Conservation (phyloP, 37 sponge, comb jelly and placozoan species). For the Cladorhizidae sp. region DNA sequence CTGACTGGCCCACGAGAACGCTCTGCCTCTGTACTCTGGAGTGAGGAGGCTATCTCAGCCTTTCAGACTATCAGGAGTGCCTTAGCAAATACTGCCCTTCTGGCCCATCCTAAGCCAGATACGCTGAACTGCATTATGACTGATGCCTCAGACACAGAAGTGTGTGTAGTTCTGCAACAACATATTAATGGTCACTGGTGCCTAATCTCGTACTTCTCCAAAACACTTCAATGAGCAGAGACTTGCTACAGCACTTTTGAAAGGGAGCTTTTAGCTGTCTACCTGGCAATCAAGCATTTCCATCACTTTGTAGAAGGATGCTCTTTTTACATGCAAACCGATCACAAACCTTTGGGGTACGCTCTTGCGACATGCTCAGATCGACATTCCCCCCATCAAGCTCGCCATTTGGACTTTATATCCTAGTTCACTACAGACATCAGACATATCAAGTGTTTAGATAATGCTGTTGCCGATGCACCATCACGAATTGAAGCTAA, state of each 20-base stretch:
- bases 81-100: too few species aligned
- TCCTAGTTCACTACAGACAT: slow-evolving; percentile 72
- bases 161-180: slow-evolving; percentile 68
- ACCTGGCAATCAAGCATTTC: slow-evolving; percentile 64
- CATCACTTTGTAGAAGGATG: slow-evolving; percentile 64
- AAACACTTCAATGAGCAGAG: slow-evolving; percentile 52
- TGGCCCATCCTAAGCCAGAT: too few species aligned
- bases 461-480: slow-evolving; percentile 67
- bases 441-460: slow-evolving; percentile 44
- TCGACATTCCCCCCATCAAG: slow-evolving; percentile 56
- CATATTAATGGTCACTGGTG: slow-evolving; percentile 34
- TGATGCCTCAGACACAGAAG: slow-evolving; percentile 59
- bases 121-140: slow-evolving; percentile 56
- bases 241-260: slow-evolving; percentile 77
- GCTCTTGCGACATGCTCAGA: slow-evolving; percentile 36
- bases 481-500: slow-evolving; percentile 63
- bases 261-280: slow-evolving; percentile 55
- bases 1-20: too few species aligned
- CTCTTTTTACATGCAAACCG: slow-evolving; percentile 46
- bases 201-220: slow-evolving; percentile 65
- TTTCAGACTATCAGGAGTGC: too few species aligned
- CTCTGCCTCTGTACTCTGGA: too few species aligned
- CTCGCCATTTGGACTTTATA: slow-evolving; percentile 64
- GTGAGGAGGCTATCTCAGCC: too few species aligned
- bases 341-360: slow-evolving; percentile 66